Percentiles rank a stretch among this genome's conserved stretches.
phyloP scores from a whole-genome alignment of 2,113 vertebrate genomes.

The Tupaia chinensis region DNA sequence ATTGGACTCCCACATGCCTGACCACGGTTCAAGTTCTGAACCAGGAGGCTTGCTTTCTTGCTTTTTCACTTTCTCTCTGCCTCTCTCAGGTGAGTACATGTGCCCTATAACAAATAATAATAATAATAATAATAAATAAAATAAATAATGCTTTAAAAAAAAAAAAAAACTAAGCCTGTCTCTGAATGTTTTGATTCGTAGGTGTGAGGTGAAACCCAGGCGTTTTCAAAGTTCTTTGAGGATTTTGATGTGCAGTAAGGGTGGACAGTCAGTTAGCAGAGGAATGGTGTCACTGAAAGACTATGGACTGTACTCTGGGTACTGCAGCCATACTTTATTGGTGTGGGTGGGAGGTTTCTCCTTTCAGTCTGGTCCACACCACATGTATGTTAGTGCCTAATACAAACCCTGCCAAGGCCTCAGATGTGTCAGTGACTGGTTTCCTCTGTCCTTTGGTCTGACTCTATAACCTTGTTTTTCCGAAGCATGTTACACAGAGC shows the following conservation, averaged over 20 bases:
- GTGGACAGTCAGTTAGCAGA: neutral
- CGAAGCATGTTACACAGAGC: neutral
- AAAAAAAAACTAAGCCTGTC: too few species aligned
- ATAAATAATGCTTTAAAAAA: too few species aligned
- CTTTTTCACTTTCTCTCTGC: too few species aligned
- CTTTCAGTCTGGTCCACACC: neutral
- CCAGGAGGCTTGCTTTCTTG: too few species aligned
- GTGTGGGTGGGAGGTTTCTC: neutral
- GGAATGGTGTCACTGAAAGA: neutral
- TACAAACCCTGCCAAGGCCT: neutral
- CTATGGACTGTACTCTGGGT: neutral
- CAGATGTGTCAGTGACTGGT: neutral
- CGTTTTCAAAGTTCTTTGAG: neutral
- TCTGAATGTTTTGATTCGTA: neutral
- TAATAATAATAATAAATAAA: too few species aligned
- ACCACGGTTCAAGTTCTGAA: too few species aligned
- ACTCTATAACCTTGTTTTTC: neutral
- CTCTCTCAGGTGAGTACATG: too few species aligned
- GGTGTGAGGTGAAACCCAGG: neutral
- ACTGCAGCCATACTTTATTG: neutral
- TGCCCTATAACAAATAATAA: too few species aligned
- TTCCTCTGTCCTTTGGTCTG: conserved; percentile 26
- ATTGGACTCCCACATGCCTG: too few species aligned
- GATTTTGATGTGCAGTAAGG: neutral
- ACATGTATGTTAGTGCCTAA: neutral